Evolutionary conservation across 2,797 vertebrate genomes (phyloP), one percentile per base, ranked within the genome.

Genomic region (Anableps anableps): DNA sequence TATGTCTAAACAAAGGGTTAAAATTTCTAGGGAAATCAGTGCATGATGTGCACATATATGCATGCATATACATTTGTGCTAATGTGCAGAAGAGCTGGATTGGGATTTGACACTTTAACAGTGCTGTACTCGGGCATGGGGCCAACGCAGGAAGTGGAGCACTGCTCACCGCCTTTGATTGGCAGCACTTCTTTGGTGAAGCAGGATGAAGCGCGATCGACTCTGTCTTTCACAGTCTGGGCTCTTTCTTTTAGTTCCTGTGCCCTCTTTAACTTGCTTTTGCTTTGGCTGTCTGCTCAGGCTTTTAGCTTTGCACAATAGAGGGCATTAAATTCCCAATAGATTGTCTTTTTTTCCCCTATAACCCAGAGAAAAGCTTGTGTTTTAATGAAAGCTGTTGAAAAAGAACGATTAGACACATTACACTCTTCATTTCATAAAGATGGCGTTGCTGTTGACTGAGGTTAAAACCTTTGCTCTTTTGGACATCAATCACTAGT

Each of bases 131-230:
- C 62, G 17, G 88, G 90, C 91, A 23, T 3, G 0, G 14, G 55
- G 90, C 91, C 91, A 91, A 21, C 38, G 1, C 80, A 88, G 91
- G 88, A 93, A 91, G 87, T 78, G 85, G 89, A 81, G 79, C 76
- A 23, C 77, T 26, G 80, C 78, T 91, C 79, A 47, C 89, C 81
- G 71, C 75, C 81, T 85, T 85, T 92, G 91, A 94, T 83, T 92
- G 92, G 90, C 91, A 81, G 83, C 77, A 14, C 38, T 84, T 78
- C 90, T 79, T 84, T 76, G 82, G 83, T 74, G 66, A 79, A 80
- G 81, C 76, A 26, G 88, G 87, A 91, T 86, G 86, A 82, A 89
- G 87, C 80, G 74, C 76, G 83, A 80, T 83, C 58, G 77, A 85
- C 88, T 88, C 71, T 0, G 51, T 81, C 85, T 83, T 83, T 91